Conservation (phyloP, 2,888 invertebrate genomes). For the Galeruca laticollis region DNA sequence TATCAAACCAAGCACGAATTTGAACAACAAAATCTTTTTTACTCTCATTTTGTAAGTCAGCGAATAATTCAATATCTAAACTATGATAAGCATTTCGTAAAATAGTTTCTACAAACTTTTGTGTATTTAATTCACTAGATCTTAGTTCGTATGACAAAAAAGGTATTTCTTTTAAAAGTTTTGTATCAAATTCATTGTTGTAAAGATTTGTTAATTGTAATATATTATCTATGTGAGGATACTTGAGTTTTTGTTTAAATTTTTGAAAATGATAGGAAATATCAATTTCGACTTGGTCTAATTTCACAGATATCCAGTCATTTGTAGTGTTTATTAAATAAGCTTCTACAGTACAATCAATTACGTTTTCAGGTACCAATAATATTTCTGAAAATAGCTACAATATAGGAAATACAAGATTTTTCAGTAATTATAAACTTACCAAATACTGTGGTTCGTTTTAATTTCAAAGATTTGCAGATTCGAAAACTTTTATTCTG, state of each 20-base stretch:
- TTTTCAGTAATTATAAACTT: background rate
- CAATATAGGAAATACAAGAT: background rate
- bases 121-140: conserved; percentile 46
- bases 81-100: conserved; percentile 60
- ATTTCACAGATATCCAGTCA: conserved; percentile 50
- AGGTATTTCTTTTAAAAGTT: conserved; percentile 37
- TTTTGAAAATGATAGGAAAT: conserved; percentile 60
- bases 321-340: conserved; percentile 49
- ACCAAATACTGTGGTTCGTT: conserved; percentile 26
- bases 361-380: conserved; percentile 52
- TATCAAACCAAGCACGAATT: conserved; percentile 47
- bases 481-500: conserved; percentile 34
- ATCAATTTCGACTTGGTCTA: conserved; percentile 54
- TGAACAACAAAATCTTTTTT: conserved; percentile 47
- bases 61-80: conserved; percentile 54
- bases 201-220: conserved; percentile 49
- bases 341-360: conserved; percentile 51
- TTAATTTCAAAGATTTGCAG: conserved; percentile 42
- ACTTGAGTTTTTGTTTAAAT: conserved; percentile 40
- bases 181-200: conserved; percentile 40
- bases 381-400: conserved; percentile 52
- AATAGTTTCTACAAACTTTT: conserved; percentile 54
- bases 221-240: conserved; percentile 34
- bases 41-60: conserved; percentile 50
- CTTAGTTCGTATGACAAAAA: conserved; percentile 51